A percentile compares a stretch with the other conserved stretches of the same genome.
Evolutionary conservation across 2,113 vertebrate genomes (phyloP).

Genomic region (Clarias gariepinus): DNA sequence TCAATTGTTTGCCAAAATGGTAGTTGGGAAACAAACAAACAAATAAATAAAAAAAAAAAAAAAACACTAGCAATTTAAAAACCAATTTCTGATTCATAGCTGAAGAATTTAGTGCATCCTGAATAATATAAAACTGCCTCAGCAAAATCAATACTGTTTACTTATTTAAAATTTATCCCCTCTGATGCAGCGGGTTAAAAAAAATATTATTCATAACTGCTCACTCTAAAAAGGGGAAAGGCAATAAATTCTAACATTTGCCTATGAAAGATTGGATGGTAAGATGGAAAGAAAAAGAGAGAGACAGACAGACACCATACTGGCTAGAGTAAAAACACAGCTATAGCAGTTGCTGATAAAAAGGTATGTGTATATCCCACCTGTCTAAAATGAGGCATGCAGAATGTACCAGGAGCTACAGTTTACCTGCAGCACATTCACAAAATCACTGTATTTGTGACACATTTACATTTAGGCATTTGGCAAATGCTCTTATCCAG

Average conservation of each 20-base stretch:
- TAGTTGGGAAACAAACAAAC: not conserved
- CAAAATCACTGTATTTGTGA: not conserved
- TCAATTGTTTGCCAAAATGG: conserved; percentile 12
- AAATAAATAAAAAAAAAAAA: conserved; percentile 19
- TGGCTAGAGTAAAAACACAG: conserved; percentile 34
- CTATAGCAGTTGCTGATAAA: conserved; percentile 2
- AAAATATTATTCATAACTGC: conserved; percentile 60
- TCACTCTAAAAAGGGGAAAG: conserved; percentile 51
- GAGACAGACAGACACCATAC: not conserved
- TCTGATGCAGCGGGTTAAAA: conserved; percentile 40
- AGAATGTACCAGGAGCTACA: not conserved
- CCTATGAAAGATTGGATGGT: conserved; percentile 52
- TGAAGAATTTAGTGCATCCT: conserved; percentile 42
- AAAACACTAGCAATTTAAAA: conserved; percentile 32
- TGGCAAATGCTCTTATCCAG: no score
- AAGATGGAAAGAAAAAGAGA: not conserved
- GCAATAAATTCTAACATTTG: conserved; percentile 52
- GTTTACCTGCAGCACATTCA: not conserved
- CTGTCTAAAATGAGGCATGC: not conserved
- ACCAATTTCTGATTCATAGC: conserved; percentile 51
- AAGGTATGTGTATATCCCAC: not conserved
- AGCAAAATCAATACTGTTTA: conserved; percentile 61
- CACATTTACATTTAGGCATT: no score
- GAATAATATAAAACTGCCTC: conserved; percentile 57
- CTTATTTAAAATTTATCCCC: conserved; percentile 62